Conservation (phyloP, 2,888 invertebrate species). For the Geotrupes spiniger region DNA sequence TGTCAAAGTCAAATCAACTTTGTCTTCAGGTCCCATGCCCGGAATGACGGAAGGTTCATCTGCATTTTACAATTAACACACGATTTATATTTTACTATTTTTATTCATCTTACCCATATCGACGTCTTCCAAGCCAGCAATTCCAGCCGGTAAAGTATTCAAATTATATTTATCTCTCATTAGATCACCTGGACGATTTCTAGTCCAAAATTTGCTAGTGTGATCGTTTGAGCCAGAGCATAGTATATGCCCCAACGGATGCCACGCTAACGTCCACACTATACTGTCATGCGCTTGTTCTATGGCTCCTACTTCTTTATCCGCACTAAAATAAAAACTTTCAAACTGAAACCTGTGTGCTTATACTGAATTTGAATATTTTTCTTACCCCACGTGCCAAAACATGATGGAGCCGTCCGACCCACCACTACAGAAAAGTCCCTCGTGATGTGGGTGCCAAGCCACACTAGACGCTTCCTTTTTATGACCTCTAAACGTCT, state of each 20-base stretch:
- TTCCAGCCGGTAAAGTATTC: constrained; percentile 84
- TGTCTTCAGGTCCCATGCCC: constrained; percentile 98
- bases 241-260: constrained; percentile 96
- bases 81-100: not conserved
- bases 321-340: constrained; percentile 61
- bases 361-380: too few species aligned
- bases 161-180: constrained; percentile 98
- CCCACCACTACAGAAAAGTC: constrained; percentile 95
- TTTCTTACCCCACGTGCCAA: constrained; percentile 93
- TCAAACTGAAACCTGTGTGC: not conserved
- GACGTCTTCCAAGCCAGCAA: constrained; percentile 67
- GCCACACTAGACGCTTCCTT: constrained; percentile 96
- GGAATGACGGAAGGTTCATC: constrained; percentile 84
- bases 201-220: constrained; percentile 98
- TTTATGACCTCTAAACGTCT: constrained; percentile 98
- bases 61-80: constrained; percentile 24
- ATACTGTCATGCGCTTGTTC: constrained; percentile 99
- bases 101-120: constrained; percentile 57
- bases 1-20: constrained; percentile 78
- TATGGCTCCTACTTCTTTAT: constrained; percentile 96
- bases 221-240: constrained; percentile 99
- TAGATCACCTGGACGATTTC: constrained; percentile 96
- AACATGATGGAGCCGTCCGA: constrained; percentile 98
- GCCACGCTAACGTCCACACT: constrained; percentile 99
- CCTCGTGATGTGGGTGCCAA: constrained; percentile 99